A percentile compares a stretch with the other conserved stretches of the same genome.
These are phyloP conservation scores for Tetragnatha montana DNA, from an alignment of 2,888 invertebrate species.

Conservation along the genomic window DNA sequence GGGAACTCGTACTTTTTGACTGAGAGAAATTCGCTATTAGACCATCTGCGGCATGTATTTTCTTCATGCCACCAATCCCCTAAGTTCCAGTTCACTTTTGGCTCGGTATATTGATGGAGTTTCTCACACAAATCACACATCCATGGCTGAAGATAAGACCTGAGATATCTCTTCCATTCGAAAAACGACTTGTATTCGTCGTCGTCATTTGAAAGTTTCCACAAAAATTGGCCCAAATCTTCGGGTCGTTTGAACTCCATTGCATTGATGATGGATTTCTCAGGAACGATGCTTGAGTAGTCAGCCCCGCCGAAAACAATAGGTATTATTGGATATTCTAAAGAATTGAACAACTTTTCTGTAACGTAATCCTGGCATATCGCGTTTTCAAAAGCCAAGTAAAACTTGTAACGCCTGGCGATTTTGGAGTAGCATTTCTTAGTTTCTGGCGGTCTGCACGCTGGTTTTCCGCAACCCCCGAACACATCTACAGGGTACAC, in stretches of 20 bases:
- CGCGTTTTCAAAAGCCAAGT: slow-evolving; percentile 67
- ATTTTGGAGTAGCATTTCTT: slow-evolving; percentile 75
- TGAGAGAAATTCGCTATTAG: slow-evolving; percentile 12
- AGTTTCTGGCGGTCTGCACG: slow-evolving; percentile 71
- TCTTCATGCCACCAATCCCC: slow-evolving; percentile 64
- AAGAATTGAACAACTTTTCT: slow-evolving; percentile 74
- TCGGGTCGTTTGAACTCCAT: slow-evolving; percentile 63
- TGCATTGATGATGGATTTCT: slow-evolving; percentile 74
- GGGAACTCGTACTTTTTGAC: slow-evolving; percentile 42
- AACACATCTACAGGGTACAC: slow-evolving; percentile 65
- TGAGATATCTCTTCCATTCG: slow-evolving; percentile 56
- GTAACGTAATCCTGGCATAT: slow-evolving; percentile 74
- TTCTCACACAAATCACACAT: slow-evolving; percentile 68
- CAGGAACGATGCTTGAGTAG: slow-evolving; percentile 74
- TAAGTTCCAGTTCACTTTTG: background rate
- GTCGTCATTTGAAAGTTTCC: slow-evolving; percentile 42
- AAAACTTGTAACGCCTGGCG: slow-evolving; percentile 71
- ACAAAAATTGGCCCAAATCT: slow-evolving; percentile 61
- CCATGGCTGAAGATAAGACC: slow-evolving; percentile 64
- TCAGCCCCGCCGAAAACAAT: slow-evolving; percentile 74
- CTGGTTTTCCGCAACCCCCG: slow-evolving; percentile 59
- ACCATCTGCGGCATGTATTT: slow-evolving; percentile 49
- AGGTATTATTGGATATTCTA: slow-evolving; percentile 73
- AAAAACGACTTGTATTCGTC: slow-evolving; percentile 58
- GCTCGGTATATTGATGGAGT: slow-evolving; percentile 20